Percentiles rank a stretch among this genome's conserved stretches.
These are phyloP conservation scores for Corythornis cristatus DNA, from an alignment of 2,113 vertebrate genomes.

Conservation along the genomic window DNA sequence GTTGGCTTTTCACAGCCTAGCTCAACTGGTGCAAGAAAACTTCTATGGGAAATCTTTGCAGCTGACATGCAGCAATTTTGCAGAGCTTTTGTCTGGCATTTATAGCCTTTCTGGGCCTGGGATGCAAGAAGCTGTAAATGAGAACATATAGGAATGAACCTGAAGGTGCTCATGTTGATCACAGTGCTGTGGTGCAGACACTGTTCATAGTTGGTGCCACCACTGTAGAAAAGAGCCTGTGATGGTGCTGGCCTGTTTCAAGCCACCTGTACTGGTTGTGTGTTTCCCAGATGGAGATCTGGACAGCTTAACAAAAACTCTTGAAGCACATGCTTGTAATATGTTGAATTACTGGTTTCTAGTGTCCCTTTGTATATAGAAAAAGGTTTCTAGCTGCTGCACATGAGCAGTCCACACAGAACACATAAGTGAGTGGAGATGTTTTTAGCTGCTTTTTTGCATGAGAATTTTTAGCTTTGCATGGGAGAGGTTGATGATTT, in stretches of 20 bases:
- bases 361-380: background rate
- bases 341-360: background rate
- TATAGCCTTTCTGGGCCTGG: background rate
- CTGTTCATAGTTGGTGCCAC: accelerated
- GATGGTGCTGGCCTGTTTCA: background rate
- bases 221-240: background rate
- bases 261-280: background rate
- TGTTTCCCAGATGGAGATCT: background rate
- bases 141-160: background rate
- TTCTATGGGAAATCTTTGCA: background rate
- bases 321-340: background rate
- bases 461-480: background rate
- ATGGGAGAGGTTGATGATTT: background rate
- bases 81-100: background rate
- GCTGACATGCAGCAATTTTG: background rate
- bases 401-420: accelerated
- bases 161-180: accelerated
- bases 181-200: background rate
- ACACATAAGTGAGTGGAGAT: accelerated
- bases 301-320: background rate
- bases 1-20: background rate
- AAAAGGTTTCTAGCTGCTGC: background rate
- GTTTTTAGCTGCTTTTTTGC: background rate
- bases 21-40: background rate
- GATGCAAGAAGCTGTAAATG: background rate